A percentile compares a stretch with the other conserved stretches of the same genome.
Conservation (phyloP, 2,113 vertebrate genomes). For the Oncorhynchus mykiss region DNA sequence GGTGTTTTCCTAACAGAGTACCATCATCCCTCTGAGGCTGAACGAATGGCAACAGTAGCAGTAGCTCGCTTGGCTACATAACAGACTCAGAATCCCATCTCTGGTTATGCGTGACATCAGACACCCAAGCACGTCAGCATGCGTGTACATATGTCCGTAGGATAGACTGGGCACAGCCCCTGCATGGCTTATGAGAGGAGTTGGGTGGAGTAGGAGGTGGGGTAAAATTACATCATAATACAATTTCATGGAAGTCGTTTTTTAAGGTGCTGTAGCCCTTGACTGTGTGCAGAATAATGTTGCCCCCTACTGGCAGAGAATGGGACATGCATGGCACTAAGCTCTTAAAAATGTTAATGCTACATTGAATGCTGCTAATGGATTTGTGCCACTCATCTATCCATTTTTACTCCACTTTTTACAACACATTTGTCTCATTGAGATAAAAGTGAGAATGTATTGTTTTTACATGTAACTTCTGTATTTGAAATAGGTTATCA, state of each 20-base stretch:
- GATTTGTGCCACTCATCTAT: background rate
- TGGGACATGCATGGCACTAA: background rate
- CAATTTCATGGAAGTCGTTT: slow-evolving; percentile 54
- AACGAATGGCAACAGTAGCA: background rate
- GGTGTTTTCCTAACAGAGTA: too few species aligned
- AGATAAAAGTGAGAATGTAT: background rate
- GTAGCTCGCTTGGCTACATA: too few species aligned
- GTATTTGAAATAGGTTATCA: background rate
- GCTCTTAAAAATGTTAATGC: background rate
- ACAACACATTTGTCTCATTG: background rate
- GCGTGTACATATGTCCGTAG: background rate
- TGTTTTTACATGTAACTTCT: background rate
- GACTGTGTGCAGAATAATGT: background rate
- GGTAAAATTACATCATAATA: slow-evolving; percentile 56
- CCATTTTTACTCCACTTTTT: background rate
- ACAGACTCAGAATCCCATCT: slow-evolving; percentile 50
- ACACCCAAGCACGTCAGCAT: slow-evolving; percentile 10
- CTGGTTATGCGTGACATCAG: slow-evolving; percentile 55
- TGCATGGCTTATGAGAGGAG: slow-evolving; percentile 36
- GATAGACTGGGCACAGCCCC: slow-evolving; percentile 43
- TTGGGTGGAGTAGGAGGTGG: slow-evolving; percentile 31
- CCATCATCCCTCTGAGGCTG: background rate
- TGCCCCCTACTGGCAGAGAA: slow-evolving; percentile 50
- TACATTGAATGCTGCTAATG: too few species aligned
- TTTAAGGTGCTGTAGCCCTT: slow-evolving; percentile 22